Percentiles rank a stretch among this genome's conserved stretches.
phyloP scores from a whole-genome alignment of 2,888 invertebrate genomes.

The Oligia latruncula region DNA sequence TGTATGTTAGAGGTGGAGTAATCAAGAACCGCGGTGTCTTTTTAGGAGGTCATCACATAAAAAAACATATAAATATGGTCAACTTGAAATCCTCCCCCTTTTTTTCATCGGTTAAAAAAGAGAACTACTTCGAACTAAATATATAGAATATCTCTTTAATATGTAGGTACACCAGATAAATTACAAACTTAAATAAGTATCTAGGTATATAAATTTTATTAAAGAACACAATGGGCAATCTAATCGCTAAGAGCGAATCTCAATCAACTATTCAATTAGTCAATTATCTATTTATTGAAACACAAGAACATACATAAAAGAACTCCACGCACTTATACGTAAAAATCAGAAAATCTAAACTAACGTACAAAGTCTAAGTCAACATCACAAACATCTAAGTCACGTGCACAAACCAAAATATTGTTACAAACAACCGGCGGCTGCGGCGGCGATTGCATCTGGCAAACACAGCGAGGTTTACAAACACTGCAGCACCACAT shows the following conservation, averaged over 20 bases:
- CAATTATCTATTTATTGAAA: neutral
- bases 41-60: too few relatives aligned
- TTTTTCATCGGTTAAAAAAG: neutral
- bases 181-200: too few relatives aligned
- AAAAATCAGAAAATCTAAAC: neutral
- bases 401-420: conserved; percentile 48
- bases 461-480: conserved; percentile 57
- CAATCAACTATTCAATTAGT: too few relatives aligned
- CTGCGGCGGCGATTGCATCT: neutral
- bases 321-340: neutral
- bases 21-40: too few relatives aligned
- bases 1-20: too few relatives aligned
- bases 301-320: neutral
- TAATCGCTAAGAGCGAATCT: too few relatives aligned
- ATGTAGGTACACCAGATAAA: too few relatives aligned
- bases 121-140: neutral
- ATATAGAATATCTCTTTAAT: too few relatives aligned
- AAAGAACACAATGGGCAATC: too few relatives aligned
- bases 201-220: too few relatives aligned
- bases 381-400: conserved; percentile 25
- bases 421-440: conserved; percentile 39
- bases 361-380: neutral
- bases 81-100: too few relatives aligned
- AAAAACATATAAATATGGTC: too few relatives aligned
- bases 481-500: conserved; percentile 49